phyloP scores from a whole-genome alignment of 2,888 invertebrate species.

The Chymomyza procnemis region DNA sequence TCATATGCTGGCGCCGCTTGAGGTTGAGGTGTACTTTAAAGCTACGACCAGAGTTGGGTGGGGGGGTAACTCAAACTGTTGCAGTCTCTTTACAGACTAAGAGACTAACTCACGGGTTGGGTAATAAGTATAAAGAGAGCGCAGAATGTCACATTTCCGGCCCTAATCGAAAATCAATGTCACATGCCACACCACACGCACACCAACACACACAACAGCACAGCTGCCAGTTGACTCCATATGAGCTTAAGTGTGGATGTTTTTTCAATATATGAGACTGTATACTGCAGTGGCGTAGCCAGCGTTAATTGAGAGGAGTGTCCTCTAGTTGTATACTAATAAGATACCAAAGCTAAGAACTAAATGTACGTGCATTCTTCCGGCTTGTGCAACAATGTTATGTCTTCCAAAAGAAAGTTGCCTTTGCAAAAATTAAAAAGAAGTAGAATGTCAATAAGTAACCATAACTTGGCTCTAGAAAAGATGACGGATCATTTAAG shows the following conservation, averaged over 20 bases:
- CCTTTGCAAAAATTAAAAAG: too few relatives aligned
- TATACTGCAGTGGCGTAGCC: neutral
- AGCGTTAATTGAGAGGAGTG: neutral
- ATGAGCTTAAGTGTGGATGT: slow-evolving; percentile 1
- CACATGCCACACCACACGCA: slow-evolving; percentile 22
- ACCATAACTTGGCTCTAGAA: too few relatives aligned
- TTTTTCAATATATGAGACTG: neutral
- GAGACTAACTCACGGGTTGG: neutral
- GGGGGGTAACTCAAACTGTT: neutral
- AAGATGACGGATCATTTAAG: too few relatives aligned
- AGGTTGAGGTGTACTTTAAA: slow-evolving; percentile 28
- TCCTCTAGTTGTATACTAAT: slow-evolving; percentile 1
- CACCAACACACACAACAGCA: neutral
- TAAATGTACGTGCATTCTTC: too few relatives aligned
- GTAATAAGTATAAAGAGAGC: slow-evolving; percentile 2
- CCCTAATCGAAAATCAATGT: slow-evolving; percentile 70
- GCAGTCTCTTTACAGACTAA: neutral
- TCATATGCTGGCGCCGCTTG: slow-evolving; percentile 29
- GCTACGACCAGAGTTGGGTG: slow-evolving; percentile 7
- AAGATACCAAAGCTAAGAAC: too few relatives aligned
- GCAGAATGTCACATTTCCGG: slow-evolving; percentile 51
- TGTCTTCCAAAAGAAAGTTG: too few relatives aligned
- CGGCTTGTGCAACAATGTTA: too few relatives aligned
- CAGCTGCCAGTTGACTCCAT: neutral
- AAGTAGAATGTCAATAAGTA: too few relatives aligned